Percentiles rank a stretch among this genome's conserved stretches.
Conservation (phyloP, 2,113 vertebrate species). For the Lichenostomus cassidix region DNA sequence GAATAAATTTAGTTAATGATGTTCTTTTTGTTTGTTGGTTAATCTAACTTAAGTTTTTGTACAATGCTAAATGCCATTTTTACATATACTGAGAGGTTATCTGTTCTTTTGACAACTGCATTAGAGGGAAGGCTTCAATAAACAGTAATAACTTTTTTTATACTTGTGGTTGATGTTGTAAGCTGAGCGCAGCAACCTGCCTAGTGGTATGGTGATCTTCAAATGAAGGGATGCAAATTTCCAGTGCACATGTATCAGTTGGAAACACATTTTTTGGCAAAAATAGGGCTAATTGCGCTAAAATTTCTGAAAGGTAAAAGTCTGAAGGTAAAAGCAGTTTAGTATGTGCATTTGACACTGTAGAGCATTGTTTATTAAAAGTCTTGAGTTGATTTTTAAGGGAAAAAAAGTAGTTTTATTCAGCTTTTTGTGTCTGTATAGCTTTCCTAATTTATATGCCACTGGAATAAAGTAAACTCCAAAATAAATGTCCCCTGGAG, state of each 20-base stretch:
- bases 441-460: background rate
- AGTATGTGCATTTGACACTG: background rate
- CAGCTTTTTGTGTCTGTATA: background rate
- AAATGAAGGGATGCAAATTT: background rate
- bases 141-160: background rate
- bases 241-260: accelerated
- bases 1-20: background rate
- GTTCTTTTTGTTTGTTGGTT: background rate
- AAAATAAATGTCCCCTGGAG: background rate
- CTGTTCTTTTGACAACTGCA: background rate
- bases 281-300: background rate
- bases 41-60: background rate
- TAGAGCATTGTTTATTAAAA: background rate
- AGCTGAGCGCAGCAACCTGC: background rate
- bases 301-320: background rate
- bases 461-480: background rate
- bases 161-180: background rate
- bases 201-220: background rate
- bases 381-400: background rate
- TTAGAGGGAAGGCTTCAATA: background rate
- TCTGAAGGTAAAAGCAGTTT: background rate
- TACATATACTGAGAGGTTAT: background rate
- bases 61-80: background rate
- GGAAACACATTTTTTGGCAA: background rate
- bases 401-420: background rate